Evolutionary conservation across 2,888 invertebrate species (phyloP).

Genomic region (Zhuqinia jingwanae): DNA sequence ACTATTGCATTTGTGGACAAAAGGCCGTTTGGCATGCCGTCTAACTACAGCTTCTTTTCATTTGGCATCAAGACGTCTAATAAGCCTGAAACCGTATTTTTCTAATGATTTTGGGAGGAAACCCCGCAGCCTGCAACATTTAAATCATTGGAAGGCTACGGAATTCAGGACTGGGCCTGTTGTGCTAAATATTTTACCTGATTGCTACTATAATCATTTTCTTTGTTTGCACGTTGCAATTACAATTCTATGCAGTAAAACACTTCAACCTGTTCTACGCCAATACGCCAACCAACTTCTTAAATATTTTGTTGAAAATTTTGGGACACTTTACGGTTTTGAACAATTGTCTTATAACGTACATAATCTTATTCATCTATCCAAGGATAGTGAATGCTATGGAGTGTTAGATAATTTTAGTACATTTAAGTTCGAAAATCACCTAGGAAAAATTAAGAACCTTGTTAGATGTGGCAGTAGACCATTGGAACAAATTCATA

Average conservation of each 20-base stretch:
- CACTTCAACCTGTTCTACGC: background rate
- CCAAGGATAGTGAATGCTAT: slow-evolving; percentile 18
- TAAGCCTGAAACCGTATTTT: slow-evolving; percentile 7
- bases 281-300: slow-evolving; percentile 24
- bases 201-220: slow-evolving; percentile 52
- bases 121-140: background rate
- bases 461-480: slow-evolving; percentile 24
- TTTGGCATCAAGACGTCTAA: slow-evolving; percentile 37
- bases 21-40: background rate
- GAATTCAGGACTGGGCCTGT: slow-evolving; percentile 7
- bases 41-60: too few species aligned
- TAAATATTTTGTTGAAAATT: slow-evolving; percentile 47
- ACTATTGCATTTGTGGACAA: slow-evolving; percentile 49
- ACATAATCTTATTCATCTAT: slow-evolving; percentile 54
- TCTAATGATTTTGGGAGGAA: slow-evolving; percentile 18
- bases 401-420: slow-evolving; percentile 59
- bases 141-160: slow-evolving; percentile 41
- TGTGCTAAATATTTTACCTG: slow-evolving; percentile 47
- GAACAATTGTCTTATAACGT: slow-evolving; percentile 59
- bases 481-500: slow-evolving; percentile 50
- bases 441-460: slow-evolving; percentile 35
- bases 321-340: slow-evolving; percentile 32
- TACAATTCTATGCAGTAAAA: slow-evolving; percentile 32
- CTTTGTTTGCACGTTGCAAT: slow-evolving; percentile 59
- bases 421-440: slow-evolving; percentile 55